Evolutionary conservation across 2,113 vertebrate species (phyloP), one percentile per base, ranked within the genome.

Genomic region (Perccottus glenii): DNA sequence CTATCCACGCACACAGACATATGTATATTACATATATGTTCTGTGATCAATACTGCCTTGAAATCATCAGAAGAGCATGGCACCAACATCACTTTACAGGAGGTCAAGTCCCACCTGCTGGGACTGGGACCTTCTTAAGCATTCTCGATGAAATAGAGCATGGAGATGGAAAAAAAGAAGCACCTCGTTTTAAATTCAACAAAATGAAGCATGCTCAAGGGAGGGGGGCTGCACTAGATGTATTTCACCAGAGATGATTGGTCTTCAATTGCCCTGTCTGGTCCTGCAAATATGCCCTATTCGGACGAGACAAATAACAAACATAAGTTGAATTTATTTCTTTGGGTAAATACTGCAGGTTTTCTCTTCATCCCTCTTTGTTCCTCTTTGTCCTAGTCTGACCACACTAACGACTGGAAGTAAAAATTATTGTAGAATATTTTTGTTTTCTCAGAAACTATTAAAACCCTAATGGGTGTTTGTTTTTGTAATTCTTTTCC

Each of bases 401-500:
- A 84, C 68, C 49, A 51, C 4, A 5, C 10, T 51, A 36, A 56
- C 5, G 49, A 12, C 40, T 8, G 0, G 11, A 58, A 15, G 19
- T 38, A 32, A 4, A 4, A 5, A 1, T 47, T 27, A 11, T 12
- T 8, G 2, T 15, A n/a, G n/a, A n/a, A n/a, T 40, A 2, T 50
- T 40, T 44, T 44, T 5, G 0, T 14, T 43, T 64, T 27, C 16
- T 43, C 11, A 4, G 0, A 38, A 1, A 10, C 59, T 50, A 57
- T 77, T 55, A 63, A 36, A 27, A 27, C 19, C 45, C 52, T 16
- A 65, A 60, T 62, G 40, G 59, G 61, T 59, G 52, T 58, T 75
- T 78, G 59, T 81, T 85, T 82, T 65, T 35, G 66, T 75, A 78
- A 87, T 82, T 60, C 75, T 40, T 70, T 83, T 72, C 86, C 84